phyloP scores from a whole-genome alignment of 2,797 vertebrate genomes.

The Pangasius sanitwongsei region DNA sequence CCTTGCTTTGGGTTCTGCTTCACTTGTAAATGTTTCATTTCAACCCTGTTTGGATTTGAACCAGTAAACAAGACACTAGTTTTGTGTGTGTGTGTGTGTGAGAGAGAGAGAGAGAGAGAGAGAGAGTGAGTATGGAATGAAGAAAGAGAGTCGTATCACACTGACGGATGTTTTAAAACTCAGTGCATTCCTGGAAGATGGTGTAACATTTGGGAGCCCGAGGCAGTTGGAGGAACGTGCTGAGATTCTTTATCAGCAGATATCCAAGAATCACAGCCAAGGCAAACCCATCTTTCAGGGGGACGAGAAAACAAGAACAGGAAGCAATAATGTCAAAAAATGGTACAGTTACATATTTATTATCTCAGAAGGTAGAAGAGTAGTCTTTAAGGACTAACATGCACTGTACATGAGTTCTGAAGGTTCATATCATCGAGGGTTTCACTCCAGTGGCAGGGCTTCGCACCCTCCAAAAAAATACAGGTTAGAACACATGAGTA shows the following conservation, averaged over 20 bases:
- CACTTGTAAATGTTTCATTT: not conserved
- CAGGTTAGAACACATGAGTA: not conserved
- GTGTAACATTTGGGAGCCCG: conserved; percentile 2
- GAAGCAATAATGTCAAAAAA: not conserved
- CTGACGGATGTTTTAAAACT: conserved; percentile 14
- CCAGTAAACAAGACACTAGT: not conserved
- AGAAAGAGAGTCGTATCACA: not conserved
- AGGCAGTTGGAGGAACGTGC: not conserved
- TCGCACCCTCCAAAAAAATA: not conserved
- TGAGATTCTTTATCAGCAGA: not conserved
- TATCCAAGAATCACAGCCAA: not conserved
- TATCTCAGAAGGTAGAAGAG: not conserved
- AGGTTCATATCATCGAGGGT: not conserved
- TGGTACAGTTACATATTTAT: not conserved
- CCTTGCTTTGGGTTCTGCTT: not conserved
- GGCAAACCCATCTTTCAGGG: not conserved
- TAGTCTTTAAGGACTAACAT: not conserved
- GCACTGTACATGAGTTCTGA: not conserved
- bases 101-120: not conserved
- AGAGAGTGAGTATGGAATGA: not conserved
- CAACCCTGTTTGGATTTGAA: not conserved
- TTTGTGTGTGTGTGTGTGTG: not conserved
- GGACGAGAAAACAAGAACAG: not conserved
- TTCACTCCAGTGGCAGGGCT: not conserved
- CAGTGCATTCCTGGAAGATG: not conserved